Conservation (phyloP, 2,113 vertebrate genomes). For the Rafetus swinhoei region DNA sequence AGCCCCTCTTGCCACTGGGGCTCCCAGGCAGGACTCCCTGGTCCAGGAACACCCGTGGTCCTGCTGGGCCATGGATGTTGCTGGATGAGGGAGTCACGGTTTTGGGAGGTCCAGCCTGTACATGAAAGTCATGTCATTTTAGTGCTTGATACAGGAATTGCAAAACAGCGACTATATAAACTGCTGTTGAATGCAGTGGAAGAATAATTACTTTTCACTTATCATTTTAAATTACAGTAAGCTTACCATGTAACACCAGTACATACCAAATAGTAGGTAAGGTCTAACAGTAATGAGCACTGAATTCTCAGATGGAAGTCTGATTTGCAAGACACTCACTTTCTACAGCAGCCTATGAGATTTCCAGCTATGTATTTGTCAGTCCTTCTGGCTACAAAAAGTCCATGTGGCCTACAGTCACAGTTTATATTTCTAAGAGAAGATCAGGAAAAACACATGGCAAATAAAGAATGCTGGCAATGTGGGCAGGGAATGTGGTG, state of each 20-base stretch:
- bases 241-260: neutral
- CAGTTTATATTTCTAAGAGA: neutral
- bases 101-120: neutral
- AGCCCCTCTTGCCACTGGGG: too few relatives aligned
- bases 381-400: neutral
- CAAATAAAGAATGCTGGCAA: neutral
- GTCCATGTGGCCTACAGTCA: neutral
- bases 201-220: neutral
- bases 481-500: neutral
- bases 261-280: neutral
- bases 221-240: neutral
- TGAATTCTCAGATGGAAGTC: neutral
- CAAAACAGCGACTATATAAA: neutral
- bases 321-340: neutral
- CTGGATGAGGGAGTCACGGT: too few relatives aligned
- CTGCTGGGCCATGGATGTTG: too few relatives aligned
- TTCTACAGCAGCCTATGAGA: neutral
- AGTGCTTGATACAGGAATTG: slow-evolving; percentile 18
- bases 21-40: too few relatives aligned
- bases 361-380: neutral
- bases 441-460: neutral
- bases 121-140: rapidly evolving
- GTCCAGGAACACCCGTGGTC: too few relatives aligned
- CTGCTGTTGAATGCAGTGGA: neutral
- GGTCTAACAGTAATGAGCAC: neutral